A percentile compares a stretch with the other conserved stretches of the same genome.
These are phyloP conservation scores for Agelastica alni DNA, from an alignment of 2,888 invertebrate genomes.

Conservation along the genomic window DNA sequence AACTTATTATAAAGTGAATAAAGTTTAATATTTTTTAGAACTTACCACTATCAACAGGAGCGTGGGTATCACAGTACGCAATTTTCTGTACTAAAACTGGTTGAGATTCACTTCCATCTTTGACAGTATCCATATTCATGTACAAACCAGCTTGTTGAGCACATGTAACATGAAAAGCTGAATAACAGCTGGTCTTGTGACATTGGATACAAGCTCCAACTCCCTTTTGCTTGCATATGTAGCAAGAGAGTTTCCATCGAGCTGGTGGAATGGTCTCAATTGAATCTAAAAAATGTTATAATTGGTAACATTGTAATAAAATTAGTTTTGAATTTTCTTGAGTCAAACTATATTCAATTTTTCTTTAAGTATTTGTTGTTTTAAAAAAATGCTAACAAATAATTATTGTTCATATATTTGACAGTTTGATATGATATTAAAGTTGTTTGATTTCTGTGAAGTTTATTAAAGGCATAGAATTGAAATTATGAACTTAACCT, in stretches of 20 bases:
- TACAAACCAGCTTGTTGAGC: slow-evolving; percentile 94
- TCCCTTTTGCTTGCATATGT: slow-evolving; percentile 91
- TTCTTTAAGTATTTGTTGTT: too few relatives aligned
- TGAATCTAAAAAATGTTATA: slow-evolving; percentile 67
- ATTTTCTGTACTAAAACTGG: slow-evolving; percentile 91
- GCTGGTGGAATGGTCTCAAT: slow-evolving; percentile 95
- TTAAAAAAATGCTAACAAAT: too few relatives aligned
- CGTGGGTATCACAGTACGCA: slow-evolving; percentile 94
- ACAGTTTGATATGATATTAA: too few relatives aligned
- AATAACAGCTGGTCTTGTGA: slow-evolving; percentile 93
- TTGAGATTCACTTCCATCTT: slow-evolving; percentile 59
- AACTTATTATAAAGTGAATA: too few relatives aligned
- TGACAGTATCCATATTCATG: slow-evolving; percentile 96
- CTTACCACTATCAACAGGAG: slow-evolving; percentile 67
- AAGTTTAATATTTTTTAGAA: too few relatives aligned
- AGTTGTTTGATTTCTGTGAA: too few relatives aligned
- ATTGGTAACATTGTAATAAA: too few relatives aligned
- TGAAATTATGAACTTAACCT: too few relatives aligned
- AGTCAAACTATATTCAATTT: too few relatives aligned
- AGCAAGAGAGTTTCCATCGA: slow-evolving; percentile 94
- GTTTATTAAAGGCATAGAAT: too few relatives aligned
- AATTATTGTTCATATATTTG: too few relatives aligned
- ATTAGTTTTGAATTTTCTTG: too few relatives aligned
- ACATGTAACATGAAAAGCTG: slow-evolving; percentile 98
- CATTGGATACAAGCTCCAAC: slow-evolving; percentile 98